Conservation (phyloP, 2,113 vertebrate genomes). For the Archilochus colubris region DNA sequence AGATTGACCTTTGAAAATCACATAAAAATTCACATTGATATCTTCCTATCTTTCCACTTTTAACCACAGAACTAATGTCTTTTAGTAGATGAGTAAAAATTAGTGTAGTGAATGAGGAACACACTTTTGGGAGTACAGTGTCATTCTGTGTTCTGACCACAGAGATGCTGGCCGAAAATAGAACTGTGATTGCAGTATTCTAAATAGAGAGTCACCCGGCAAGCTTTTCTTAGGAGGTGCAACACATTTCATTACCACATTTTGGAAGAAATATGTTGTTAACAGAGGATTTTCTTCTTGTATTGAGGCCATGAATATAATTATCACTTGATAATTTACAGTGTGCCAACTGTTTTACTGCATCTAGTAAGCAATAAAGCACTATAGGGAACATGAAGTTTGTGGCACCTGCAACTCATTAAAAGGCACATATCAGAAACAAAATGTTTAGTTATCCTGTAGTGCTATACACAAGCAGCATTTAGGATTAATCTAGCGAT, state of each 20-base stretch:
- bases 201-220: slow-evolving; percentile 66
- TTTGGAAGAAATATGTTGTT: slow-evolving; percentile 70
- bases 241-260: slow-evolving; percentile 71
- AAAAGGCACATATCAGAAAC: slow-evolving; percentile 52
- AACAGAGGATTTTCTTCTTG: slow-evolving; percentile 74
- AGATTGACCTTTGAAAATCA: slow-evolving; percentile 24
- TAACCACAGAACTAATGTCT: not conserved
- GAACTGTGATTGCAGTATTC: slow-evolving; percentile 57
- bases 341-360: slow-evolving; percentile 69
- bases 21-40: not conserved
- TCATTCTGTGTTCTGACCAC: slow-evolving; percentile 37
- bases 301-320: slow-evolving; percentile 75
- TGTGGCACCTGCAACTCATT: slow-evolving; percentile 70
- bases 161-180: slow-evolving; percentile 52
- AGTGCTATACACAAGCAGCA: not conserved
- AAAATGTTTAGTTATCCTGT: slow-evolving; percentile 34
- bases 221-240: slow-evolving; percentile 66
- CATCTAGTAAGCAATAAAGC: slow-evolving; percentile 67
- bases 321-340: slow-evolving; percentile 78
- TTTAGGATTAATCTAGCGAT: not conserved
- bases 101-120: slow-evolving; percentile 41
- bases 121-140: slow-evolving; percentile 10
- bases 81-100: slow-evolving; percentile 28
- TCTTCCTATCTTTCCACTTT: not conserved
- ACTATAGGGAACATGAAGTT: slow-evolving; percentile 54